A percentile compares a stretch with the other conserved stretches of the same genome.
These are phyloP conservation scores for Acyrthosiphon pisum DNA, from an alignment of 1,140 invertebrate genomes.

Conservation along the genomic window DNA sequence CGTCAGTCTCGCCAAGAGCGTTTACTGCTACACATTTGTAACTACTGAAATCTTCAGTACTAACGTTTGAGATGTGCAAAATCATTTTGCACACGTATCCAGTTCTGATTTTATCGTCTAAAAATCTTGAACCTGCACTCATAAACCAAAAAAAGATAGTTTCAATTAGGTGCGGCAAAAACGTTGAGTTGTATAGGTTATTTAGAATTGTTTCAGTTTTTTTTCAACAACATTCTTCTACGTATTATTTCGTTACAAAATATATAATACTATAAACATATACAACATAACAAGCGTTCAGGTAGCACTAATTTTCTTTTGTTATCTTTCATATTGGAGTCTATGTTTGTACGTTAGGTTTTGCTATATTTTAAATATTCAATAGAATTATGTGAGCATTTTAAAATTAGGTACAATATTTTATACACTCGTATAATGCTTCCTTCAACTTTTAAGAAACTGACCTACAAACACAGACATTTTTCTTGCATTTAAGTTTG, in stretches of 20 bases:
- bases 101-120: conserved; percentile 78
- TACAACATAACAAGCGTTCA: neutral
- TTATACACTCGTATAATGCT: too few relatives aligned
- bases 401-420: neutral
- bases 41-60: conserved; percentile 80
- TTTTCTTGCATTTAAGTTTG: neutral
- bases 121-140: conserved; percentile 70
- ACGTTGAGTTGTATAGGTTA: neutral
- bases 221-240: neutral
- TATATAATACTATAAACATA: neutral
- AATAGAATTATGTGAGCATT: neutral
- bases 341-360: neutral
- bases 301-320: neutral
- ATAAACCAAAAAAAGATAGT: neutral
- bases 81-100: conserved; percentile 87
- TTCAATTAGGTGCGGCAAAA: neutral
- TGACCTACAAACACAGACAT: neutral
- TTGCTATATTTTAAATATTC: neutral
- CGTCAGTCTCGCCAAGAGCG: conserved; percentile 89
- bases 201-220: neutral
- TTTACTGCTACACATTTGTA: conserved; percentile 92
- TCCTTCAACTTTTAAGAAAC: neutral
- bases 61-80: conserved; percentile 80
- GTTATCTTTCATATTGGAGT: neutral
- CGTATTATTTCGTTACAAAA: neutral